Evolutionary conservation across 1,140 invertebrate species (phyloP), one percentile per base, ranked within the genome.

Genomic region (Brachystomella parvula): DNA sequence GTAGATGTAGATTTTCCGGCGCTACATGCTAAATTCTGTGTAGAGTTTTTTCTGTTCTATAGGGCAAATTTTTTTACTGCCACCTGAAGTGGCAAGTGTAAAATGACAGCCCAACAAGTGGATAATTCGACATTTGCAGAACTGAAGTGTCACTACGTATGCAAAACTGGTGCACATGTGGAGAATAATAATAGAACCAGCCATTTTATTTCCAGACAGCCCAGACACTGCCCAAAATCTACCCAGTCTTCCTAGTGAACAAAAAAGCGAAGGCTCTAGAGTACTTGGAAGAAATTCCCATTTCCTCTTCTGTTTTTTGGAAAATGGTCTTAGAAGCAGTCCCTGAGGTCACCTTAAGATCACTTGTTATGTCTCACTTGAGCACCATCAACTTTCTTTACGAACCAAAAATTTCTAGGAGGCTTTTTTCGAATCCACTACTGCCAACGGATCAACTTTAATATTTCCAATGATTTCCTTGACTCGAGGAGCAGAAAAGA

Each of bases 341-440:
- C 69, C 69, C 65, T 57, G 32, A 61, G 60, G 69, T 65, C 62
- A 67, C 61, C 59, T 70, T 70, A 67, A 67, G 58, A 70, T 67
- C 65, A 70, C 69, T 67, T 70, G 65, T 70, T 61, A 70, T 70
- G 65, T 67, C 65, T 70, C 69, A 70, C 69, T 70, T 70, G 69
- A 47, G 69, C 58, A 70, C 69, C 65, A 70, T 70, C 65, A 66
- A 66, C 61, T 47, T 70, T 66, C 68, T 70, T 70, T 70, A 66
- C 64, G 62, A 64, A 64, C 56, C 61, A 66, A 61, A 66, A 66
- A 58, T 62, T 63, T 47, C 65, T 49, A 66, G 32, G 44, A 35
- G 24, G 33, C 65, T 15, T 28, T n/a, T 49, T 26, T 24, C 49
- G 15, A 15, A 24, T 12, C 49, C 24, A 53, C 49, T 63, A 3